Evolutionary conservation across 2,113 vertebrate genomes (phyloP), one percentile per base, ranked within the genome.

Genomic region (Antechinus flavipes): DNA sequence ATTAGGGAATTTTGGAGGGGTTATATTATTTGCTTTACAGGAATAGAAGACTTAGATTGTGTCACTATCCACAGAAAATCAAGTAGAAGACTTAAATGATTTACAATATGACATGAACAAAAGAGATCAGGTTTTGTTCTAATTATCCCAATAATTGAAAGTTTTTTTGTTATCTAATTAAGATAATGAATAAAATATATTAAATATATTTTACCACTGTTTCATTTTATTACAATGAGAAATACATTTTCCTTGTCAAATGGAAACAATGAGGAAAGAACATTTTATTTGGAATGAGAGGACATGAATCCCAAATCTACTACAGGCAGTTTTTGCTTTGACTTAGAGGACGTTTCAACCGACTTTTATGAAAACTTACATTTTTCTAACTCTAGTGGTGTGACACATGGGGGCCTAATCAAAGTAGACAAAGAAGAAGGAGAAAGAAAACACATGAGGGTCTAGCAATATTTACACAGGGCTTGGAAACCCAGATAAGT

Each of bases 401-500:
- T 30, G 27, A 27, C 27, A 35, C 2, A 35, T 30, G 11, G 8
- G 56, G 26, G 26, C 56, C 56, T 58, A 26, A 26, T 5, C 26
- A 27, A 58, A 58, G 2, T 58, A 58, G 26, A 58, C 8, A 26
- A 58, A 58, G 26, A 27, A 58, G 56, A 0, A 27, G 58, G 58
- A 30, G 8, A 8, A 11, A 26, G 30, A 35, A 68, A 12, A 16
- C 12, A 14, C 30, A 35, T 68, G 30, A 16, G 30, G 56, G 3
- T 12, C 12, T 35, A 68, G 12, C 30, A 12, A 68, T 1, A 16
- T 11, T 35, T 12, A 68, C 3, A 35, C 0, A 35, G 30, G 3
- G 12, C 11, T 12, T 35, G 26, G 30, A 35, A 3, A 35, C 12
- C 0, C 16, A 0, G 11, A 3, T 0, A 14, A 10, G 11, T 16